Percentiles rank a stretch among this genome's conserved stretches.
Evolutionary conservation across 2,888 invertebrate genomes (phyloP).

Genomic region (Diarsia mendica): DNA sequence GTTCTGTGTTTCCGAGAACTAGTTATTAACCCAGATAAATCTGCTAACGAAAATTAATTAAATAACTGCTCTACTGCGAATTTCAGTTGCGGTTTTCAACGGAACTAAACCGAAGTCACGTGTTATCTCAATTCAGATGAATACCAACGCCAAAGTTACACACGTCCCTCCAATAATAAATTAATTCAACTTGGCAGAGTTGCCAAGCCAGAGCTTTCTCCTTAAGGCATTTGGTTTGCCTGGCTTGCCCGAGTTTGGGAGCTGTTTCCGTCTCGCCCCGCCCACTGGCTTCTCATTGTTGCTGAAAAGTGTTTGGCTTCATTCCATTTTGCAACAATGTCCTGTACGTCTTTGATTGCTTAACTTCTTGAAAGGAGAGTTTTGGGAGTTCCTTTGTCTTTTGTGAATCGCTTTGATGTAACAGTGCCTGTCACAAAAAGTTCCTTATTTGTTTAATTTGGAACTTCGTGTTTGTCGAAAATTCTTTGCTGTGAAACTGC

Average conservation of each 20-base stretch:
- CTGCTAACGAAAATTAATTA: conserved; percentile 6
- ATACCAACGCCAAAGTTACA: conserved; percentile 39
- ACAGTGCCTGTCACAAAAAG: conserved; percentile 4
- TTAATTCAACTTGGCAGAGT: conserved; percentile 61
- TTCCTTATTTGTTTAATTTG: conserved; percentile 8
- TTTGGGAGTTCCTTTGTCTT: conserved; percentile 23
- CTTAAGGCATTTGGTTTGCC: conserved; percentile 42
- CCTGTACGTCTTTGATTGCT: conserved; percentile 26
- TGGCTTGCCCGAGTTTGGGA: conserved; percentile 35
- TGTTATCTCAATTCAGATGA: conserved; percentile 31
- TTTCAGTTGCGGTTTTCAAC: conserved; percentile 21
- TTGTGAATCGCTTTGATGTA: conserved; percentile 15
- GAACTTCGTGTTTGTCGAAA: not conserved
- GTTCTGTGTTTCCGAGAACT: not conserved
- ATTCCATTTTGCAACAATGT: conserved; percentile 46
- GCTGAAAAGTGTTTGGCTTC: conserved; percentile 40
- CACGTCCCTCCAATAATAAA: conserved; percentile 42
- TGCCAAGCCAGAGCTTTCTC: conserved; percentile 56
- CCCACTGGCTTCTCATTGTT: conserved; percentile 41
- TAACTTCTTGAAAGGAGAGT: conserved; percentile 26
- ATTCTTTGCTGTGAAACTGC: not conserved
- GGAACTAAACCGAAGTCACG: conserved; percentile 7
- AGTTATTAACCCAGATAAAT: conserved; percentile 21
- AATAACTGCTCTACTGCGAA: conserved; percentile 23
- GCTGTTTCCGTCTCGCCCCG: conserved; percentile 23